phyloP scores from a whole-genome alignment of 2,888 invertebrate species.

The Synanthedon formicaeformis region DNA sequence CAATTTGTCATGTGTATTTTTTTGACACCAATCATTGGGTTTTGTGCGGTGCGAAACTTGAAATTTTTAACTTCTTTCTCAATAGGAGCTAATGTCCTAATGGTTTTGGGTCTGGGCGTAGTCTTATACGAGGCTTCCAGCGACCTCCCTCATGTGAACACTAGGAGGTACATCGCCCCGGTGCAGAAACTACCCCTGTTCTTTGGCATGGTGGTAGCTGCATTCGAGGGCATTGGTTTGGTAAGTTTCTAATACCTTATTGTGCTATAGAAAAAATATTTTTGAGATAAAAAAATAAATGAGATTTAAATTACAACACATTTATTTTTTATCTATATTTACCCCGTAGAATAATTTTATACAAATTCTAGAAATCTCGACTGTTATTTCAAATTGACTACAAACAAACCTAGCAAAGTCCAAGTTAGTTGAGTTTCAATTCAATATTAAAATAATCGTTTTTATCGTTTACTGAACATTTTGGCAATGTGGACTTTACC shows the following conservation, averaged over 20 bases:
- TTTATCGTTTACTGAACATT: too few relatives aligned
- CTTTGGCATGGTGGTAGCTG: constrained; percentile 95
- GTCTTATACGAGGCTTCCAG: constrained; percentile 82
- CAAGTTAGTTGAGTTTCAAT: too few relatives aligned
- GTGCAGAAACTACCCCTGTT: constrained; percentile 82
- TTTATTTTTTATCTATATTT: too few relatives aligned
- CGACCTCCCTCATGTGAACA: constrained; percentile 75
- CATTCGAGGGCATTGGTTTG: constrained; percentile 96
- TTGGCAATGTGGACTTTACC: too few relatives aligned
- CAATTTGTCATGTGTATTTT: constrained; percentile 81
- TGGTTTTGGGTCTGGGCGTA: constrained; percentile 78
- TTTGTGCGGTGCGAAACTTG: constrained; percentile 85
- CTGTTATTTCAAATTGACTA: too few relatives aligned
- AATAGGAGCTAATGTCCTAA: constrained; percentile 88
- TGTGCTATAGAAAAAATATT: neutral
- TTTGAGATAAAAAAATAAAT: too few relatives aligned
- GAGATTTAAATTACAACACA: too few relatives aligned
- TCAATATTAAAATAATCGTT: too few relatives aligned
- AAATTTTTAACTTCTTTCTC: constrained; percentile 93
- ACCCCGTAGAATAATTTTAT: too few relatives aligned
- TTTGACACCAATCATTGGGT: constrained; percentile 77
- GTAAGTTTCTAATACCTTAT: constrained; percentile 56
- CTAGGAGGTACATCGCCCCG: constrained; percentile 72
- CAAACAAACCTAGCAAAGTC: too few relatives aligned
- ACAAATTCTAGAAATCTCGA: too few relatives aligned